Evolutionary conservation across 2,888 invertebrate genomes (phyloP), one percentile per base, ranked within the genome.

Genomic region (Cosmopolites sordidus): DNA sequence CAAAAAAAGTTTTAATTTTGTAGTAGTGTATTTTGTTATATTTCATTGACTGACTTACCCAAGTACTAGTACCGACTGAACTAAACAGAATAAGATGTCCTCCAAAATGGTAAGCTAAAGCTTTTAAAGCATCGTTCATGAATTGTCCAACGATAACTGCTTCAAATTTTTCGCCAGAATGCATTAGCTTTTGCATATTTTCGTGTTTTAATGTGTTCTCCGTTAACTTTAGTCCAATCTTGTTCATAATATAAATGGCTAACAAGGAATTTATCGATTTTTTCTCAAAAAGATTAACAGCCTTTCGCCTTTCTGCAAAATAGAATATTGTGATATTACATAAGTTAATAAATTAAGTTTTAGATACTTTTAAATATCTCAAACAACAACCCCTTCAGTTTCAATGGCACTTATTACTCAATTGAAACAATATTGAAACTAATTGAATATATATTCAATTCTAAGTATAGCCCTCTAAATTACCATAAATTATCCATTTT

Each of bases 121-220:
- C 76, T 41, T 49, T 66, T 11, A 71, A 60, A 1, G 78, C 76
- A 59, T 79, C 78, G 60, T 72, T 75, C 22, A 76, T 63, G 61
- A 76, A 77, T 37, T 74, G 66, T 58, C 78, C 78, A 6, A 59
- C 53, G 16, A 59, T 58, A 5, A 59, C 58, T 9, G 55, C 59
- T 30, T 59, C 59, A 18, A 59, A 59, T 30, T 52, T 52, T 45
- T 59, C 58, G 9, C 47, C 52, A 4, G 58, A 58, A 9, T 49
- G 46, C 37, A 59, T 55, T 1, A 59, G 43, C 15, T 47, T 40
- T 46, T 59, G 58, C 22, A 59, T 38, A 15, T 50, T 50, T 41
- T 46, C 51, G 22, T 59, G 56, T 16, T 43, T 50, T 6, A 59
- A 30, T 1, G 59, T 56, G 27, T 51, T 54, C 40, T 58, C 55